These are phyloP conservation scores for Macaria liturata DNA, from an alignment of 2,888 invertebrate species.

Conservation along the genomic window DNA sequence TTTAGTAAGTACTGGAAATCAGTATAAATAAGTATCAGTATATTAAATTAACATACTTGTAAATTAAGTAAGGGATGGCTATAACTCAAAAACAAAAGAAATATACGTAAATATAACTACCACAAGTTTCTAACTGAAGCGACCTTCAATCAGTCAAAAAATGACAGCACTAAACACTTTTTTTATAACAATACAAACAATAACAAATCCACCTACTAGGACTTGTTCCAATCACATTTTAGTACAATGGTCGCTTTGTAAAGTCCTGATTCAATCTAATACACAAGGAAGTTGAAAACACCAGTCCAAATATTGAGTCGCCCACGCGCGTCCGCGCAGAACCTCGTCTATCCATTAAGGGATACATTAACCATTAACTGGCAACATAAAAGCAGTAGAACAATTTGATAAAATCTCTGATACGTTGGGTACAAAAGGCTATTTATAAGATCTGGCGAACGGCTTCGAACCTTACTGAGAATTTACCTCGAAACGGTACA, in stretches of 20 bases:
- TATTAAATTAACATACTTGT: too few relatives aligned
- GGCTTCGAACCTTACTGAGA: too few relatives aligned
- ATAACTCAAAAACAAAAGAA: too few relatives aligned
- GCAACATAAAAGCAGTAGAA: conserved; percentile 17
- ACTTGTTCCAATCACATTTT: conserved; percentile 5
- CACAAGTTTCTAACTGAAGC: too few relatives aligned
- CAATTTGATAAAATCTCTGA: conserved; percentile 5
- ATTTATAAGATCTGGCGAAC: too few relatives aligned
- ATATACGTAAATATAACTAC: too few relatives aligned
- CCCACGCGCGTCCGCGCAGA: conserved; percentile 33
- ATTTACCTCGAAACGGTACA: too few relatives aligned
- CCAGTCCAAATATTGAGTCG: conserved; percentile 20
- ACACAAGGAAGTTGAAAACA: conserved; percentile 8
- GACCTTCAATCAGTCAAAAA: neutral
- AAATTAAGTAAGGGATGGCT: too few relatives aligned
- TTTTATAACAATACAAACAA: too few relatives aligned
- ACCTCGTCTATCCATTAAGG: conserved; percentile 34
- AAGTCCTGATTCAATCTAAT: conserved; percentile 20
- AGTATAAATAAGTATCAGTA: too few relatives aligned
- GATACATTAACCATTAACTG: conserved; percentile 30
- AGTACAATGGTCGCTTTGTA: conserved; percentile 11
- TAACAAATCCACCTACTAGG: neutral
- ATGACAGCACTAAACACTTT: neutral
- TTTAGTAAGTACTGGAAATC: too few relatives aligned
- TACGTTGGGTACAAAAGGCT: too few relatives aligned